Percentiles rank a stretch among this genome's conserved stretches.
These are phyloP conservation scores for Tetraneura akinire DNA, from an alignment of 1,140 invertebrate genomes.

Conservation along the genomic window DNA sequence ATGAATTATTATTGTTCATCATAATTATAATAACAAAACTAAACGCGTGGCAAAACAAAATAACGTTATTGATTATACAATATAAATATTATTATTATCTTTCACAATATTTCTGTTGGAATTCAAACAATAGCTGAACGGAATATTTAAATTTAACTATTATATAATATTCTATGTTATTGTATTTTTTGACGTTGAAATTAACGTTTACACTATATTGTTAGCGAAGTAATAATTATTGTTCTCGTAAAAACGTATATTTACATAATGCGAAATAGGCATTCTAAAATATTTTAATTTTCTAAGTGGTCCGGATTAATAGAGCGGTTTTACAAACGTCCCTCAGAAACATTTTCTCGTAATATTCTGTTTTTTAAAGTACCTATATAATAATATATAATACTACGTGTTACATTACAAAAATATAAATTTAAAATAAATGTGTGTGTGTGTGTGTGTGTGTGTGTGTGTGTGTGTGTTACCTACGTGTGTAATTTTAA, in stretches of 20 bases:
- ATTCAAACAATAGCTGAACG: too few relatives aligned
- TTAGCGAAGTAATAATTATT: not conserved
- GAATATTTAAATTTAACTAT: not conserved
- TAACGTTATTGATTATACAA: too few relatives aligned
- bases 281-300: not conserved
- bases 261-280: not conserved
- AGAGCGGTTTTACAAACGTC: too few relatives aligned
- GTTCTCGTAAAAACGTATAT: not conserved
- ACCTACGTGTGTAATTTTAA: too few relatives aligned
- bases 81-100: too few relatives aligned
- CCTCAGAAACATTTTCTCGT: too few relatives aligned
- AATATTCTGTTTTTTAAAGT: too few relatives aligned
- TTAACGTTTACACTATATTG: not conserved
- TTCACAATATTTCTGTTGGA: too few relatives aligned
- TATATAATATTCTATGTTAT: not conserved
- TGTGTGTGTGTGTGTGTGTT: not conserved
- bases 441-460: not conserved
- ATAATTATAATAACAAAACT: too few relatives aligned
- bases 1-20: too few relatives aligned
- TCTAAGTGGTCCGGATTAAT: not conserved
- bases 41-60: too few relatives aligned
- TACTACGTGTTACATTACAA: too few relatives aligned
- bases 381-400: not conserved
- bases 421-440: not conserved
- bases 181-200: not conserved